Percentiles rank a stretch among this genome's conserved stretches.
Conservation (phyloP, 2,113 vertebrate genomes). For the Gopherus flavomarginatus region DNA sequence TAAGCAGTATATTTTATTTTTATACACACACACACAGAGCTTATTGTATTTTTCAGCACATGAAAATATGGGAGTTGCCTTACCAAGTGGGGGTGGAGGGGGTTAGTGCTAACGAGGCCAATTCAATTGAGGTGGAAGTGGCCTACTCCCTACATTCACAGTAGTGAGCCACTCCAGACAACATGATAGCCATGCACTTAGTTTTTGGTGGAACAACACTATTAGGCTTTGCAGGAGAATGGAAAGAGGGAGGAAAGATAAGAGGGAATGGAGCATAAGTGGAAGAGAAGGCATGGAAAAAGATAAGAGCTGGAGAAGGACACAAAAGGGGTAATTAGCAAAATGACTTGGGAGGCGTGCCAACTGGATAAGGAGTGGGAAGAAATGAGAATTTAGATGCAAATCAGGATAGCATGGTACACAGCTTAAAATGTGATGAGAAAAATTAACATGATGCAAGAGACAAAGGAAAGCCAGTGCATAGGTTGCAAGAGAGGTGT, state of each 20-base stretch:
- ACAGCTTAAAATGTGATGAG: background rate
- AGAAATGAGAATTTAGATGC: background rate
- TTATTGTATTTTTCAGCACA: too few relatives aligned
- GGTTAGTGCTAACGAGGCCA: too few relatives aligned
- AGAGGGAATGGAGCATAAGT: background rate
- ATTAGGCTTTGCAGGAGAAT: background rate
- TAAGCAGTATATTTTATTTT: too few relatives aligned
- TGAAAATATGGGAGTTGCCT: too few relatives aligned
- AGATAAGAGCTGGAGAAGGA: background rate
- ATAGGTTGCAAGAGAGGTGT: background rate
- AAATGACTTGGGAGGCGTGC: background rate
- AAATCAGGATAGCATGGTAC: background rate
- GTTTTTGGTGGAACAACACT: background rate
- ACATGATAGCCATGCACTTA: background rate
- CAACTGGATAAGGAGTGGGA: background rate
- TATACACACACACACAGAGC: too few relatives aligned
- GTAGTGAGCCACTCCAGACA: background rate
- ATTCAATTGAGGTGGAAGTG: too few relatives aligned
- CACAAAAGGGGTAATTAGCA: background rate
- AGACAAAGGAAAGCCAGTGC: background rate
- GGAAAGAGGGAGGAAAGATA: background rate
- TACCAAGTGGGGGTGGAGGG: too few relatives aligned
- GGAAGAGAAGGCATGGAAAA: background rate
- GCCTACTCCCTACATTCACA: background rate
- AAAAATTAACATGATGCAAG: background rate